Percentiles rank a stretch among this genome's conserved stretches.
phyloP scores from a whole-genome alignment of 2,113 vertebrate species.

The Dipodomys ordii region DNA sequence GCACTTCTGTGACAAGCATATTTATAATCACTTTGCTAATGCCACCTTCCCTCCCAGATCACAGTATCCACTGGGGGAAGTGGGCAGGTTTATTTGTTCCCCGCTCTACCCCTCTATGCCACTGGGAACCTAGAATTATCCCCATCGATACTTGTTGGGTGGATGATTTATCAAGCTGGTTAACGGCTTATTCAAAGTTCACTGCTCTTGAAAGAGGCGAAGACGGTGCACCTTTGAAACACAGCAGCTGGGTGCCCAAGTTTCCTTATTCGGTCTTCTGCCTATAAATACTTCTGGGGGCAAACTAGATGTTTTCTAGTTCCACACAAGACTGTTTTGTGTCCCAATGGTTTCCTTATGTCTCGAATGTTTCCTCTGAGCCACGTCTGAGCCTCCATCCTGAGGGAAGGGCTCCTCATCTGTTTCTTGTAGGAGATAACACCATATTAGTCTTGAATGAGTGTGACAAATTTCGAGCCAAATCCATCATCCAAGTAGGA shows the following conservation, averaged over 20 bases:
- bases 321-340: conserved; percentile 69
- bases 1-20: not conserved
- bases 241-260: not conserved
- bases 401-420: conserved; percentile 71
- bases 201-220: not conserved
- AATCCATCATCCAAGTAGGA: conserved; percentile 68
- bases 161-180: not conserved
- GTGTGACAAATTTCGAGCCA: conserved; percentile 66
- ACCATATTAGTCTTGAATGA: conserved; percentile 71
- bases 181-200: not conserved
- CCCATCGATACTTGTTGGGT: not conserved
- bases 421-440: conserved; percentile 77
- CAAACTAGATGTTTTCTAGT: conserved; percentile 52
- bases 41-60: not conserved
- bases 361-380: conserved; percentile 54
- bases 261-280: not conserved
- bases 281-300: conserved; percentile 36
- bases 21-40: not conserved
- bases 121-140: not conserved
- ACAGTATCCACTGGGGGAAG: not conserved
- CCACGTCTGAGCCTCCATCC: conserved; percentile 48
- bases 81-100: not conserved
- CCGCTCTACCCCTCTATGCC: not conserved
- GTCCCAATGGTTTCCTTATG: conserved; percentile 80
- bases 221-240: conserved; percentile 13